Evolutionary conservation across 2,888 invertebrate species (phyloP).

Genomic region (Leptura quadrifasciata): DNA sequence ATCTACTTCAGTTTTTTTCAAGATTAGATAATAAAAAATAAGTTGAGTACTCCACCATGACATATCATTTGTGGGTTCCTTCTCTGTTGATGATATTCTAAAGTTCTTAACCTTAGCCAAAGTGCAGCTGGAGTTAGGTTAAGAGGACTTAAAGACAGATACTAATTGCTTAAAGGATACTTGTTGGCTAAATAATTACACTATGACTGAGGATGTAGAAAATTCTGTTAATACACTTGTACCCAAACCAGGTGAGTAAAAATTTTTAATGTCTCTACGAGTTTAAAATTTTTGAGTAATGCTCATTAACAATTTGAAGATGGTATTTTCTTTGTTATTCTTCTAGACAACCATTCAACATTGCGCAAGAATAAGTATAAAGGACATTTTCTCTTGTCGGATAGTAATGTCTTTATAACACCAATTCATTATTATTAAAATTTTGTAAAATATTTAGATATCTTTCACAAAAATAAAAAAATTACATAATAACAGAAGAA

Average conservation of each 20-base stretch:
- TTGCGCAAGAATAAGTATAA: too few species aligned
- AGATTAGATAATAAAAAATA: constrained; percentile 6
- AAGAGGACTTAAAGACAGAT: neutral
- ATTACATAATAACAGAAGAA: too few species aligned
- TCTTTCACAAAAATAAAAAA: too few species aligned
- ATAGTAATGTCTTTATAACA: too few species aligned
- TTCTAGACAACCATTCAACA: too few species aligned
- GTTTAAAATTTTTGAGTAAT: too few species aligned
- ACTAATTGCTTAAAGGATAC: neutral
- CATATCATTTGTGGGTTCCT: neutral
- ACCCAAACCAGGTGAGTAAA: constrained; percentile 24
- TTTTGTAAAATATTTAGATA: too few species aligned
- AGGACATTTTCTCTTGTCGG: too few species aligned
- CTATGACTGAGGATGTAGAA: neutral
- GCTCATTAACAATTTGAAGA: too few species aligned
- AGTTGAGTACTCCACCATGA: neutral
- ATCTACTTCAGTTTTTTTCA: neutral
- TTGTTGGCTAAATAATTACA: neutral
- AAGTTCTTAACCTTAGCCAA: neutral
- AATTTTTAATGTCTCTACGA: too few species aligned
- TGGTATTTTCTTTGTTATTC: too few species aligned
- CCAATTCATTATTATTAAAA: too few species aligned
- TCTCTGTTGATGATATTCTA: neutral
- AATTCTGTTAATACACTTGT: neutral
- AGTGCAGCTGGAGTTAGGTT: neutral